Percentiles rank a stretch among this genome's conserved stretches.
phyloP scores from a whole-genome alignment of 2,113 vertebrate species.

The Octodon degus region DNA sequence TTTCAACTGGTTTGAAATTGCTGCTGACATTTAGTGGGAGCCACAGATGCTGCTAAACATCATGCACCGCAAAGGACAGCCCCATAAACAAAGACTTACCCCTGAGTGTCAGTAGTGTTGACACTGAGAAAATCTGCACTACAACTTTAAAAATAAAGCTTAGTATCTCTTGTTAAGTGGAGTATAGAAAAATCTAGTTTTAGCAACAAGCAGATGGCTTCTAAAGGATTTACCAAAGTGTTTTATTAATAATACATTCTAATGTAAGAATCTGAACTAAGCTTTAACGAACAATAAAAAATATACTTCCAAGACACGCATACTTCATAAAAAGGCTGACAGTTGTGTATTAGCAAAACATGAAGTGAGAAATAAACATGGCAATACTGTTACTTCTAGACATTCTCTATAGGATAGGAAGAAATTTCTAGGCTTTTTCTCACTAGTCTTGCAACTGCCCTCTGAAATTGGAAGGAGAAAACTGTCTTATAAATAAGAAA shows the following conservation, averaged over 20 bases:
- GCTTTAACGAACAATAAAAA: slow-evolving; percentile 30
- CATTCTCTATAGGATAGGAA: background rate
- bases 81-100: background rate
- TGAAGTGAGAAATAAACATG: background rate
- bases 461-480: background rate
- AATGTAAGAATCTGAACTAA: slow-evolving; percentile 6
- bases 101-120: background rate
- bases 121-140: background rate
- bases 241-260: slow-evolving; percentile 18
- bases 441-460: background rate
- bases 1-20: background rate
- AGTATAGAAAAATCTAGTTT: slow-evolving; percentile 1
- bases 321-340: background rate
- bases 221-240: background rate
- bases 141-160: background rate
- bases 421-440: background rate
- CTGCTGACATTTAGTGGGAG: background rate
- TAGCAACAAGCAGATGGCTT: background rate
- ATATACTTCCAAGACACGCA: background rate
- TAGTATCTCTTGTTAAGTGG: background rate
- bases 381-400: background rate
- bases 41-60: background rate
- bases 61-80: background rate
- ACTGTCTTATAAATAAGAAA: background rate
- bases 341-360: background rate